These are phyloP conservation scores for Neosalanx taihuensis DNA, from an alignment of 2,797 vertebrate species.

Conservation along the genomic window DNA sequence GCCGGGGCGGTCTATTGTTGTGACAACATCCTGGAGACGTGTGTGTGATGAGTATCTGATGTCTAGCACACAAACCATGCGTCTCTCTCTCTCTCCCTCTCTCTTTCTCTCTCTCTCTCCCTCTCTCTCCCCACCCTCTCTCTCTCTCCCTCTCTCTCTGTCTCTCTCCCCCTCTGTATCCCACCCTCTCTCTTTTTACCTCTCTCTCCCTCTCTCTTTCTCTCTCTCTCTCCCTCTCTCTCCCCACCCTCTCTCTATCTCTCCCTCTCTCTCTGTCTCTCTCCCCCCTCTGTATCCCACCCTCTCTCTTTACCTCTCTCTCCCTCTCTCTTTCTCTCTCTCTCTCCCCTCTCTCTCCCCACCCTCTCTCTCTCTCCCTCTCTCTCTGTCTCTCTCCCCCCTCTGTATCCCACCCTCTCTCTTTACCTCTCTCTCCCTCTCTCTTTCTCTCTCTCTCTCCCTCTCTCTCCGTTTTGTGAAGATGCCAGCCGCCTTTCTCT, in stretches of 20 bases:
- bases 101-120: conserved; percentile 2
- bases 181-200: too few relatives aligned
- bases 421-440: not conserved
- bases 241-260: not conserved
- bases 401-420: conserved; percentile 1
- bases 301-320: conserved; percentile 12
- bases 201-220: not conserved
- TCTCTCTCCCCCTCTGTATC: not conserved
- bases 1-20: conserved; percentile 2
- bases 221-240: not conserved
- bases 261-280: not conserved
- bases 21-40: conserved; percentile 16
- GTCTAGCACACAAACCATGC: not conserved
- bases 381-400: conserved; percentile 8
- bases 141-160: not conserved
- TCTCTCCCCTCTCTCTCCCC: conserved; percentile 2
- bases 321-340: conserved; percentile 23
- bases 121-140: conserved; percentile 1
- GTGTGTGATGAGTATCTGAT: not conserved
- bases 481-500: not conserved
- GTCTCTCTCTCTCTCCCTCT: not conserved
- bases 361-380: not conserved
- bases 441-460: not conserved
- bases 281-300: conserved; percentile 6
- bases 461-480: conserved; percentile 4